These are phyloP conservation scores for Myanophis thanlyinensis DNA, from an alignment of 2,113 vertebrate species.

Conservation along the genomic window DNA sequence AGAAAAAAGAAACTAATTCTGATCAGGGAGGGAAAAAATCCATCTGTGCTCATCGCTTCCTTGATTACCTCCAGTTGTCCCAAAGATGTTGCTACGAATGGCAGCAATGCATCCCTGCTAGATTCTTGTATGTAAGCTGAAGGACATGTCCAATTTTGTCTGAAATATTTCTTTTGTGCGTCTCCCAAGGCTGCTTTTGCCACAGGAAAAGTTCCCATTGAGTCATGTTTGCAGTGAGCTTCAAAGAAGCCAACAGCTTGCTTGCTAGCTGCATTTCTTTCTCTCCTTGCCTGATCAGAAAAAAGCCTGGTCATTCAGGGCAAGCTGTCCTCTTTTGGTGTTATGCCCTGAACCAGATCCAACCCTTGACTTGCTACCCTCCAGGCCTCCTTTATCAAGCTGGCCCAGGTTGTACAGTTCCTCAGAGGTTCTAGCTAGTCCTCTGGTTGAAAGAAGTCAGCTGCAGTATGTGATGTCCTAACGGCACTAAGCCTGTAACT, in stretches of 20 bases:
- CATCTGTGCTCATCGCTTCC: not conserved
- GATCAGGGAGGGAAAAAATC: not conserved
- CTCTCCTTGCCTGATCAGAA: not conserved
- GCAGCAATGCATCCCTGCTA: not conserved
- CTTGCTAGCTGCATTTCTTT: not conserved
- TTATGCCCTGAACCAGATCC: not conserved
- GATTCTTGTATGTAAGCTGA: not conserved
- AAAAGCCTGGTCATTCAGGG: not conserved
- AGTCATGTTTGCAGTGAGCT: not conserved
- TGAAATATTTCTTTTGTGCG: not conserved
- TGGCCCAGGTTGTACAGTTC: not conserved
- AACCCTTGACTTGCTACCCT: not conserved
- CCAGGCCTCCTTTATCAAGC: not conserved
- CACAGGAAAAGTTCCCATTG: not conserved
- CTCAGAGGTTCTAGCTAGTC: not conserved
- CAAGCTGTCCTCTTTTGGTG: not conserved
- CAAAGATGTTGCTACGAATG: not conserved
- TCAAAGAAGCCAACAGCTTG: not conserved
- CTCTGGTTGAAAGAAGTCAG: not conserved
- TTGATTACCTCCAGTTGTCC: not conserved
- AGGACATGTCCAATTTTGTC: not conserved
- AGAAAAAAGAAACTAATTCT: not conserved
- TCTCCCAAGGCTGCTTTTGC: not conserved
- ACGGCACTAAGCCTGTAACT: not conserved
- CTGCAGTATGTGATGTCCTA: not conserved